Evolutionary conservation across 2,113 vertebrate species (phyloP), one percentile per base, ranked within the genome.

Genomic region (Rousettus leschenaultii): DNA sequence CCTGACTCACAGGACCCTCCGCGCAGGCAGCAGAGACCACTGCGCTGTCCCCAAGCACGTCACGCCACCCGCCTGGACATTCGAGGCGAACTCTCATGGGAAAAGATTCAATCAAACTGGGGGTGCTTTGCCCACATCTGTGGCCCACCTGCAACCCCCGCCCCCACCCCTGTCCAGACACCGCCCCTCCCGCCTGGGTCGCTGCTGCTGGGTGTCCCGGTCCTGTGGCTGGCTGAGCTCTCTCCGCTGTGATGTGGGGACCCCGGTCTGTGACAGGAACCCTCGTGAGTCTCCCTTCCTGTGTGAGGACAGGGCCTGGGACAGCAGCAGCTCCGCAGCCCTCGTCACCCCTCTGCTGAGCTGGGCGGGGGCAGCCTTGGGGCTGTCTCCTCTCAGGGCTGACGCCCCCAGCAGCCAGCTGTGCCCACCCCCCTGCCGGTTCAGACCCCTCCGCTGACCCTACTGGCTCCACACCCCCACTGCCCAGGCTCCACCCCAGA

Each of bases 121-220:
- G 74, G 0, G 18, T 3, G 84, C 1, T 13, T 59, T 33, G 11
- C 53, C 10, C 13, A 14, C 7, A 18, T 45, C 33, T 11, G 26
- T 30, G 1, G 66, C 68, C 43, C 2, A 1, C 28, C 9, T 1
- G 3, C 5, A 4, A 10, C 51, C 12, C 45, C 45, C 45, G 2
- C 45, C 45, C 45, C 45, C 45, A 48, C 51, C 38, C 19, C 18
- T 0, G 10, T 10, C 51, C 77, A 57, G 3, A 48, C 77, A 79
- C 13, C 21, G 9, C 11, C 48, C 11, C 40, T 14, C 12, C 3
- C 0, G 0, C 63, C 16, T 2, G 45, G 30, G 38, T 12, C 59
- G 3, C 4, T 0, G 24, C 68, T 16, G 40, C 53, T n/a, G 43
- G 13, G 82, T 0, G 12, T 2, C 84, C 63, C 1, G 0, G 13